A percentile compares a stretch with the other conserved stretches of the same genome.
Evolutionary conservation across 2,797 vertebrate genomes (phyloP).

Genomic region (Bucorvus abyssinicus): DNA sequence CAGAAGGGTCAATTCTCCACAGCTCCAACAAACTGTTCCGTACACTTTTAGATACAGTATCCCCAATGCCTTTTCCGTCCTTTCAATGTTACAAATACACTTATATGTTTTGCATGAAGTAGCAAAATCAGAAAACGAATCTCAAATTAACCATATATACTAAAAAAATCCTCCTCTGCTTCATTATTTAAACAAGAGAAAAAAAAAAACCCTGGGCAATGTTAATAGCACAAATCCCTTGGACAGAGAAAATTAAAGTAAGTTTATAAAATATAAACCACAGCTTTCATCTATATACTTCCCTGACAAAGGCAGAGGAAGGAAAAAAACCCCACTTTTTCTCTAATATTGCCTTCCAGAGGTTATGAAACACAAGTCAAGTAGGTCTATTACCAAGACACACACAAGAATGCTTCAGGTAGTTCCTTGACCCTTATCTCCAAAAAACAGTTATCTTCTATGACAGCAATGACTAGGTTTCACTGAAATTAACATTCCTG

Average conservation of each 20-base stretch:
- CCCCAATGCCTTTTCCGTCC: not conserved
- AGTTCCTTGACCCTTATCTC: not conserved
- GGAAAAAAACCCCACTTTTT: accelerated
- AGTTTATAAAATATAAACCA: not conserved
- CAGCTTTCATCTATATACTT: not conserved
- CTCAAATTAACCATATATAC: not conserved
- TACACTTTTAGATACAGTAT: not conserved
- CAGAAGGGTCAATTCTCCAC: not conserved
- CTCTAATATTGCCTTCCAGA: not conserved
- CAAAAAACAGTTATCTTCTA: not conserved
- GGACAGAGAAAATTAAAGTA: not conserved
- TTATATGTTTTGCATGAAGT: not conserved
- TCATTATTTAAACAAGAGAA: not conserved
- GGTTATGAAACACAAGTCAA: not conserved
- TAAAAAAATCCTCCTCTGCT: not conserved
- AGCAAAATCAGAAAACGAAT: not conserved
- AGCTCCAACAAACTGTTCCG: not conserved
- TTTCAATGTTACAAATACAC: not conserved
- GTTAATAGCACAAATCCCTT: not conserved
- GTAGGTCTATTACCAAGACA: not conserved
- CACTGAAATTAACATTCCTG: not conserved
- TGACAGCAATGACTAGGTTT: not conserved
- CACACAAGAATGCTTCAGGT: not conserved
- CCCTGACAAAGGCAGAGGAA: not conserved
- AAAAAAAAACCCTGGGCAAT: accelerated